Percentiles rank a stretch among this genome's conserved stretches.
Evolutionary conservation across 1,140 invertebrate species (phyloP).

Genomic region (Heliconius hermathena): DNA sequence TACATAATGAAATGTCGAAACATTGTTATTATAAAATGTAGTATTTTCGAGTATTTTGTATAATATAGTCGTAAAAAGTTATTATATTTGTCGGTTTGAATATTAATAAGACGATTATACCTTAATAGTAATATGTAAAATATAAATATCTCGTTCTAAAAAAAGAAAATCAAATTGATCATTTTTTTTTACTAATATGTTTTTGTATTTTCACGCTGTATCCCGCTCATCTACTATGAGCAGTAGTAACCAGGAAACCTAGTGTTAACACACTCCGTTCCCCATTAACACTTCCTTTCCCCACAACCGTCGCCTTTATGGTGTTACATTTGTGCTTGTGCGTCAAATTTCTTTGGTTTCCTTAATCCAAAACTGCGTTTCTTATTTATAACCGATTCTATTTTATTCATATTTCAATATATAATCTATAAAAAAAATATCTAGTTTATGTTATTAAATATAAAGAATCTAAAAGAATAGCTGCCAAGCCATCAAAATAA

Average conservation of each 20-base stretch:
- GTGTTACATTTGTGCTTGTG: no score
- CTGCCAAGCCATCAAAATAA: background rate
- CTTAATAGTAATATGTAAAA: background rate
- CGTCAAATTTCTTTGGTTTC: no score
- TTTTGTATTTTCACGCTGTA: no score
- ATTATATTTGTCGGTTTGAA: background rate
- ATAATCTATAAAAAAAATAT: no score
- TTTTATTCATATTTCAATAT: no score
- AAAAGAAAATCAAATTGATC: background rate
- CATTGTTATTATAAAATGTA: background rate
- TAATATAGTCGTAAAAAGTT: conserved; percentile 1
- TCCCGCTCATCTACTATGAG: no score
- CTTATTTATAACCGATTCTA: no score
- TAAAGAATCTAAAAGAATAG: background rate
- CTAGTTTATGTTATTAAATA: background rate
- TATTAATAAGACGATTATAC: conserved; percentile 32
- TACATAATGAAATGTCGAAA: background rate
- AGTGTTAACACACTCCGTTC: no score
- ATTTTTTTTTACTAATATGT: background rate
- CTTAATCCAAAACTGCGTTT: no score
- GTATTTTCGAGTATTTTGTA: background rate
- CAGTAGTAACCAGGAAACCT: no score
- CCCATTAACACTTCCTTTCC: no score
- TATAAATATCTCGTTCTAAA: background rate
- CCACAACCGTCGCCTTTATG: no score